These are phyloP conservation scores for Papilio polyxenes DNA, from an alignment of 1,140 invertebrate genomes.

Conservation along the genomic window DNA sequence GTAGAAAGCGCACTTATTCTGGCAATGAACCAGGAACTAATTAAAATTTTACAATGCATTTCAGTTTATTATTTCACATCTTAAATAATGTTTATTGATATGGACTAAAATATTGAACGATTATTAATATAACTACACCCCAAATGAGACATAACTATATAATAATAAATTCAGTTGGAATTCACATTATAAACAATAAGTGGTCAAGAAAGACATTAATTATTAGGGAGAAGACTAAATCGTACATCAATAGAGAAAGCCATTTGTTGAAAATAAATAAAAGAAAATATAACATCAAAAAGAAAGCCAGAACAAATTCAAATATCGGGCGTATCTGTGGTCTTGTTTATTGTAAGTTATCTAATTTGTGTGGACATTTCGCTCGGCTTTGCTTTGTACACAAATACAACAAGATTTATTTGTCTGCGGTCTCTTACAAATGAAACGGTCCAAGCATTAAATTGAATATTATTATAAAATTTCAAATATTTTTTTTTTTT, in stretches of 20 bases:
- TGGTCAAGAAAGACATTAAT: no score
- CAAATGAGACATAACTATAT: neutral
- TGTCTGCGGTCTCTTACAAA: constrained; percentile 29
- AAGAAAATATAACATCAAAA: neutral
- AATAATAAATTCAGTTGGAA: no score
- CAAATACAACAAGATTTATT: constrained; percentile 32
- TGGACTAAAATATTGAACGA: neutral
- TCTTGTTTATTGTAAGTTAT: constrained; percentile 19
- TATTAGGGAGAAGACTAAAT: neutral
- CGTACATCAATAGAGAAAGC: neutral
- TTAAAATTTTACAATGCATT: neutral
- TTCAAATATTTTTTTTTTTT: neutral
- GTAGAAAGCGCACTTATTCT: neutral
- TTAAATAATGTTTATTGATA: neutral
- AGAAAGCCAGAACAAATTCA: neutral
- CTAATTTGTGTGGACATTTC: constrained; percentile 32
- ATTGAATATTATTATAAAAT: neutral
- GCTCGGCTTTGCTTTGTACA: constrained; percentile 29
- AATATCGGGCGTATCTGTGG: constrained; percentile 5
- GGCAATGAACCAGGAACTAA: neutral
- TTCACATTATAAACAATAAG: no score
- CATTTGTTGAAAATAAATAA: neutral
- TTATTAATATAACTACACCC: neutral
- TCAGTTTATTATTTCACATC: neutral
- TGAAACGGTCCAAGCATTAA: constrained; percentile 17